phyloP scores from a whole-genome alignment of 2,113 vertebrate species.

The Condylura cristata region DNA sequence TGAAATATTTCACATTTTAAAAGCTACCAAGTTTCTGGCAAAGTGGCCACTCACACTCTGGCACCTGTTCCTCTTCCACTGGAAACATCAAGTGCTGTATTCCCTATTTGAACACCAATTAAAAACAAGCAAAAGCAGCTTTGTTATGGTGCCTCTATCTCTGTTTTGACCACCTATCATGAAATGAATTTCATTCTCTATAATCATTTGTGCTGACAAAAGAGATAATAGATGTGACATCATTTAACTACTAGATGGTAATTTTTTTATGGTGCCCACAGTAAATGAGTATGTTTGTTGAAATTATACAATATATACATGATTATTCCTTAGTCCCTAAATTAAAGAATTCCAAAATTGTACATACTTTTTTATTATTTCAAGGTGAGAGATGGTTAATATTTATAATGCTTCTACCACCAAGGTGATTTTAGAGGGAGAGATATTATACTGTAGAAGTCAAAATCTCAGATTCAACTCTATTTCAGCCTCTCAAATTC shows the following conservation, averaged over 20 bases:
- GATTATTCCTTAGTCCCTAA: not conserved
- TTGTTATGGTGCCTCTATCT: not conserved
- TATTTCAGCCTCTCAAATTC: not conserved
- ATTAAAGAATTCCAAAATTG: not conserved
- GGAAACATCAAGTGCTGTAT: not conserved
- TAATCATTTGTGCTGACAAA: not conserved
- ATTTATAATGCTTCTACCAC: not conserved
- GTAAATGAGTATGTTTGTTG: not conserved
- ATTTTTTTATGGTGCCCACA: not conserved
- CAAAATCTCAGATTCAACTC: not conserved
- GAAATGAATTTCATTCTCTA: not conserved
- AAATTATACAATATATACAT: not conserved
- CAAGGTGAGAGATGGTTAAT: not conserved
- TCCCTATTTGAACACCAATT: not conserved
- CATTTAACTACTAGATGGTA: not conserved
- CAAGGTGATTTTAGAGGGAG: not conserved
- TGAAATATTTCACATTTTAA: not conserved
- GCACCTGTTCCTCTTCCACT: not conserved
- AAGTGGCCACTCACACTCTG: not conserved
- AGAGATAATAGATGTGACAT: not conserved
- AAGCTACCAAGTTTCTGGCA: not conserved
- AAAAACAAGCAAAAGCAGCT: not conserved
- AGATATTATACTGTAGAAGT: not conserved
- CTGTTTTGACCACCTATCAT: not conserved
- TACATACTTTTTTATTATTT: not conserved